These are phyloP conservation scores for Hippocampus guttulatus DNA, from an alignment of 2,113 vertebrate genomes.

Conservation along the genomic window DNA sequence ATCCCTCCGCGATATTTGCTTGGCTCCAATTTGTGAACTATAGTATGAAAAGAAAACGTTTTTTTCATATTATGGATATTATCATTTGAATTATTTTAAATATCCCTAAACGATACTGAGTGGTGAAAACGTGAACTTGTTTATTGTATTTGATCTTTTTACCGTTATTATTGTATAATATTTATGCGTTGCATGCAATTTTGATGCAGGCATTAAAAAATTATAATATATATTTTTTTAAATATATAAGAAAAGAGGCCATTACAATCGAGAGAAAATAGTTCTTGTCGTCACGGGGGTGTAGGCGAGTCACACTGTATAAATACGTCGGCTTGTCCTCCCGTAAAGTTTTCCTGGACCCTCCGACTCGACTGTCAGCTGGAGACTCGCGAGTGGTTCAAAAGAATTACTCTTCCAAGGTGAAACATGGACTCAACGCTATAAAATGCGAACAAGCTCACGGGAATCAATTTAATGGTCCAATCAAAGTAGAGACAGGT, in stretches of 20 bases:
- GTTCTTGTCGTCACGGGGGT: slow-evolving; percentile 67
- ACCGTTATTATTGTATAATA: background rate
- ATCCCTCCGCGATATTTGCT: slow-evolving; percentile 51
- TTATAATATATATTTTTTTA: background rate
- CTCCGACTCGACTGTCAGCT: slow-evolving; percentile 47
- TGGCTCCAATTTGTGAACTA: background rate
- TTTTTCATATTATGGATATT: accelerated
- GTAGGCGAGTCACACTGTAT: slow-evolving; percentile 69
- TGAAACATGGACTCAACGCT: background rate
- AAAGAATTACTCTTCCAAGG: background rate
- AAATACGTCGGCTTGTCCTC: slow-evolving; percentile 76
- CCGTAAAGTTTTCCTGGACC: slow-evolving; percentile 69
- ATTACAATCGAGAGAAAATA: slow-evolving; percentile 61
- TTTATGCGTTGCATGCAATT: background rate
- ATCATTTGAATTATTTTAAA: background rate
- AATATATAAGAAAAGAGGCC: background rate
- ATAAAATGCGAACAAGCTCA: background rate
- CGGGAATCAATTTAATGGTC: background rate
- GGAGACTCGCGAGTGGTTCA: background rate
- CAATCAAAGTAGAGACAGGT: background rate
- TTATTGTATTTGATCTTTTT: background rate
- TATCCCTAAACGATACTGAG: background rate
- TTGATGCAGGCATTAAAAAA: background rate
- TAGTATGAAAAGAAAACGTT: background rate
- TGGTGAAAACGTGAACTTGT: background rate